Base-by-base conservation (phyloP, 2,888 invertebrate genomes). In the Acrobasis suavella region DNA sequence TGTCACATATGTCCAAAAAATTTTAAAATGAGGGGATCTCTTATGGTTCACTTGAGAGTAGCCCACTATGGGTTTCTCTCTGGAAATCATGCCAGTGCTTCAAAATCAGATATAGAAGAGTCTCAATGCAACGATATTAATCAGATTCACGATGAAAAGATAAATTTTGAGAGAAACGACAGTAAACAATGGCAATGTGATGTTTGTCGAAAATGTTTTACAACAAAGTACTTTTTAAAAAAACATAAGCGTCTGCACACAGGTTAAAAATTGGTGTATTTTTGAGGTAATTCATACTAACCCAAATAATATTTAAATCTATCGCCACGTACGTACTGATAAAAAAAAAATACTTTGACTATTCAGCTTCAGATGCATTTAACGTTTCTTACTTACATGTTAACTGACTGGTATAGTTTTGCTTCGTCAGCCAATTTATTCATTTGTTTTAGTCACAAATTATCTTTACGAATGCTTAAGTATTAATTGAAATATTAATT, bases 181-280 rank as follows among this genome's bases (percentile, higher is more conserved):
- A 95, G 94, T 61, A 97, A 97, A 83, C 95, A 96, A 79, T 97
- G 97, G 97, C 96, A 96, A 78, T 97, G 97, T 79, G 96, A 97
- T 76, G 95, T 96, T 54, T 97, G 97, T 83, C 93, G 94, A 63
- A 97, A 97, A 91, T 94, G 95, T 85, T 97, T 97, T 80, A 97
- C 97, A 0, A 97, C 97, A 1, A 97, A 97, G 85, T 97, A 97
- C 89, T 97, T 97, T 80, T 87, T 97, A 70, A 97, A 97, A 87
- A 97, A 97, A 85, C 97, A 97, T 82, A 96, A 96, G 86, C 93
- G 97, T 70, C 93, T 97, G 65, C 97, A 97, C 85, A 96, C 96
- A 85, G 96, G 96, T 96, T 89, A 91, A 84, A 82, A 81, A 81
- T 88, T 87, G 83, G 82, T 87, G 85, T 90, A 69, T 85, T 82